Evolutionary conservation across 2,888 invertebrate species (phyloP), one percentile per base, ranked within the genome.

Genomic region (Elysia crispata): DNA sequence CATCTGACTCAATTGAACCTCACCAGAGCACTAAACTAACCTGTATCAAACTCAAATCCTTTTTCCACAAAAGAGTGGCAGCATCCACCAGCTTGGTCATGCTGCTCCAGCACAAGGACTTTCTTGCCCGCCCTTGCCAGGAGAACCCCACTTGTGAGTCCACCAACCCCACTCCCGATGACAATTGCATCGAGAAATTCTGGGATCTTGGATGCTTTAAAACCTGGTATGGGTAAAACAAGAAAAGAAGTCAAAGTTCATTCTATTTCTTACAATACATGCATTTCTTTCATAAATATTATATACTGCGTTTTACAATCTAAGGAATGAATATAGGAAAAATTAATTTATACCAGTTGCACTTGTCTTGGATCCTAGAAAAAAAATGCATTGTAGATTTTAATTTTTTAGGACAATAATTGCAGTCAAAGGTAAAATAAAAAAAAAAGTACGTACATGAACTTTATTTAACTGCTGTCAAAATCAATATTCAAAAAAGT

Each of bases 1-100:
- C 8, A 49, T 18, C 6, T 31, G 8, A 64, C n/a, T n/a, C n/a
- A n/a, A n/a, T n/a, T 41, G 41, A 41, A 6, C 3, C 11, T 41
- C 41, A 41, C 3, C 11, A 6, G 3, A 6, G n/a, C n/a, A 31
- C 8, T 23, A 6, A 54, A 81, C 85, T 81, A 86, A 88, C 92
- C 92, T 81, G 92, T 91, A 83, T 92, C 92, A 88, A 92, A 92
- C 85, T 92, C 92, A 84, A 88, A 92, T 8, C 92, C 92, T 81
- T 92, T 91, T 73, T 92, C 91, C 73, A 88, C 87, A 85, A 91
- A 92, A n/a, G 91, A 90, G 85, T 92, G 92, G 80, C 92, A 92
- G 83, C 91, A 91, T 6, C 92, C 92, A 15, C 92, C 92, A 23
- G 91, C 91, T 83, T 91, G 91, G 82, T 91, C 92, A 88, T 92